These are phyloP conservation scores for Egretta garzetta DNA, from an alignment of 2,113 vertebrate species.

Conservation along the genomic window DNA sequence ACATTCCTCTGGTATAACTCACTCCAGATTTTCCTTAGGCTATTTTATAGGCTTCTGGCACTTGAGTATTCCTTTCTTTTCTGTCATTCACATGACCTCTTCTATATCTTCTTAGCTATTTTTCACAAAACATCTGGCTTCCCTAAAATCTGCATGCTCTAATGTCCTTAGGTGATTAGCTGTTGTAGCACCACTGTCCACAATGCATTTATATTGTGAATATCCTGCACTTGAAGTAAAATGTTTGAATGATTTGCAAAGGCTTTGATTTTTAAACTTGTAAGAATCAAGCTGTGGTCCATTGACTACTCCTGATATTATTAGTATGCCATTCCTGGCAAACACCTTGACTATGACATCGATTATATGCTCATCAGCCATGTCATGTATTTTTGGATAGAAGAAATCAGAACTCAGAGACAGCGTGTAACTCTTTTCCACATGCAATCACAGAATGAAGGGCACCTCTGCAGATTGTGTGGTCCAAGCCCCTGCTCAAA, in stretches of 20 bases:
- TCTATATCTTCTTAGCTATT: background rate
- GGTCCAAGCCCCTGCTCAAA: background rate
- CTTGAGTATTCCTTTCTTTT: background rate
- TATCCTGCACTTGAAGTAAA: background rate
- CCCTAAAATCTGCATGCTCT: background rate
- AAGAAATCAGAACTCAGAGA: background rate
- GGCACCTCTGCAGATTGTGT: background rate
- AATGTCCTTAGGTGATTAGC: background rate
- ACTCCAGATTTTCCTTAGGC: slow-evolving; percentile 21
- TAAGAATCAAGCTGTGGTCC: background rate
- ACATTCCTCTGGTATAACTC: slow-evolving; percentile 6
- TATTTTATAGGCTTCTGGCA: slow-evolving; percentile 14
- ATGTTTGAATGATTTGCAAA: background rate
- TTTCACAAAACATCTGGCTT: background rate
- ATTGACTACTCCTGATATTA: background rate
- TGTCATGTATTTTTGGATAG: background rate
- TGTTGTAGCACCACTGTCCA: background rate
- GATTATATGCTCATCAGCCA: background rate
- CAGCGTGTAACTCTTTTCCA: background rate
- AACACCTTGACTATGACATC: background rate
- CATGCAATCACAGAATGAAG: background rate
- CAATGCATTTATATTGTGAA: background rate
- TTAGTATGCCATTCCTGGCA: background rate
- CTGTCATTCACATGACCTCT: background rate
- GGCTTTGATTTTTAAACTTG: background rate